phyloP scores from a whole-genome alignment of 2,797 vertebrate genomes.

The Scomberomorus guttatus region DNA sequence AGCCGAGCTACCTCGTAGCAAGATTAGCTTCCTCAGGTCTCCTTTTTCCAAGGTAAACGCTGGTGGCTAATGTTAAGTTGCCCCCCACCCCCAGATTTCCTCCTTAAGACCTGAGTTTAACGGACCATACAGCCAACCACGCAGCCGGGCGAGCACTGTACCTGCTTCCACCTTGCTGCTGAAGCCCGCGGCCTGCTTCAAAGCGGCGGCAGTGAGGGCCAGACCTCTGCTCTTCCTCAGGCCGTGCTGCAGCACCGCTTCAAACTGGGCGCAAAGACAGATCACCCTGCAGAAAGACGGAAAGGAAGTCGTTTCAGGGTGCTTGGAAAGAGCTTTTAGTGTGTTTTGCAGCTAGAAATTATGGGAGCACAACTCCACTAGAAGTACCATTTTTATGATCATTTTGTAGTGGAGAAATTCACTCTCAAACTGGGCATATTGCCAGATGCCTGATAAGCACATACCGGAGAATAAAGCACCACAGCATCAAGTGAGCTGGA shows the following conservation, averaged over 20 bases:
- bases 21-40: not conserved
- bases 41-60: not conserved
- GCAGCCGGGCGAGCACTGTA: constrained; percentile 49
- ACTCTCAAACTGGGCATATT: not conserved
- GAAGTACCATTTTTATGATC: not conserved
- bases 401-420: not conserved
- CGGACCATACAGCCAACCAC: too few species aligned
- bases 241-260: constrained; percentile 95
- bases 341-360: not conserved
- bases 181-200: constrained; percentile 97
- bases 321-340: not conserved
- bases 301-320: not conserved
- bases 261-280: constrained; percentile 97
- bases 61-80: not conserved
- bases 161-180: constrained; percentile 94
- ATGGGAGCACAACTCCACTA: too few species aligned
- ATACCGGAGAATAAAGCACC: not conserved
- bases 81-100: not conserved
- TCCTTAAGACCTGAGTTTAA: not conserved
- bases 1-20: not conserved
- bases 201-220: constrained; percentile 94
- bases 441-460: not conserved
- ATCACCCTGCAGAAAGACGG: constrained; percentile 90
- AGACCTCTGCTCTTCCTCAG: constrained; percentile 94
- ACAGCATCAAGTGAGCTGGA: constrained; percentile 15